Conservation (phyloP, 2,113 vertebrate species). For the Centropus unirufus region DNA sequence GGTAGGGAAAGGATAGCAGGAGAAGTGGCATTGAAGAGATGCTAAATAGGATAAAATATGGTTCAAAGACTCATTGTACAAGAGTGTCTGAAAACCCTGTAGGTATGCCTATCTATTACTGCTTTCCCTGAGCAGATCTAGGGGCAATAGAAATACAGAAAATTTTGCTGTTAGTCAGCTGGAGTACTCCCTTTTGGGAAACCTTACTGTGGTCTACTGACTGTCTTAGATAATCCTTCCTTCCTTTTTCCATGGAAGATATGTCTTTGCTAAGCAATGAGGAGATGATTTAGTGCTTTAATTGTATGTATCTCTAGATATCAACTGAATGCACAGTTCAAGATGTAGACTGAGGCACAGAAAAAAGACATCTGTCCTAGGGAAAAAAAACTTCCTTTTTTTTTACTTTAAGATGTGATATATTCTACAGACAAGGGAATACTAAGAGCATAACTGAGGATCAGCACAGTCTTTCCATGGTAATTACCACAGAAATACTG, state of each 20-base stretch:
- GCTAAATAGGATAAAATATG: neutral
- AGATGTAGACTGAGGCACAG: neutral
- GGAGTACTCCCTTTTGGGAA: neutral
- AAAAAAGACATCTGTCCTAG: neutral
- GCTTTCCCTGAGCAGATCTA: neutral
- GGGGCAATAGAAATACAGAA: neutral
- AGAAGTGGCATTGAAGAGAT: neutral
- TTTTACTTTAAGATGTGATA: neutral
- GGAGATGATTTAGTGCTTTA: neutral
- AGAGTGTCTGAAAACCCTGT: neutral
- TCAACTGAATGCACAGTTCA: neutral
- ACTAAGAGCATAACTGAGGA: neutral
- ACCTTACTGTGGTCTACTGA: neutral
- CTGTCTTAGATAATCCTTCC: neutral
- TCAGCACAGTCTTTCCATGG: neutral
- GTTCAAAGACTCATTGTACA: slow-evolving; percentile 2
- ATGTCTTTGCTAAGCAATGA: neutral
- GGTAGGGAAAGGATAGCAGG: neutral
- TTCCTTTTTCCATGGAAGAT: neutral
- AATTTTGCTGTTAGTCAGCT: neutral
- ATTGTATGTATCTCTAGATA: neutral
- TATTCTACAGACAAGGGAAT: neutral
- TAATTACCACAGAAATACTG: neutral
- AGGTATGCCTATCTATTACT: neutral
- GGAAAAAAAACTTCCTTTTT: neutral